These are phyloP conservation scores for Trichonephila inaurata DNA, from an alignment of 1,140 invertebrate species.

Conservation along the genomic window DNA sequence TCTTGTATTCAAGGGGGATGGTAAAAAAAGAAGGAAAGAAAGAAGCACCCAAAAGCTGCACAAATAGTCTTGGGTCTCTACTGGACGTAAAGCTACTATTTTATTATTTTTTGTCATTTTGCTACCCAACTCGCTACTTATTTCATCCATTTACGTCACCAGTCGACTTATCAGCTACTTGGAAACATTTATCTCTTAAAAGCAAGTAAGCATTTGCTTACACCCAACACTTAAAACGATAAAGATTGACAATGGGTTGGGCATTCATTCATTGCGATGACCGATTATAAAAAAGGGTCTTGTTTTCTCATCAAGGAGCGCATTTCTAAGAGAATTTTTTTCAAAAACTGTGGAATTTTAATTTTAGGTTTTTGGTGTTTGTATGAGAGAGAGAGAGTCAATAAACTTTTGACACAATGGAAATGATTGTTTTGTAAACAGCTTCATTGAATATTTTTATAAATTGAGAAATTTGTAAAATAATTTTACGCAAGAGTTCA, in stretches of 20 bases:
- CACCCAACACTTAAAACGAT: constrained; percentile 29
- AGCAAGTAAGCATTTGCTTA: constrained; percentile 1
- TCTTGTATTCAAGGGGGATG: neutral
- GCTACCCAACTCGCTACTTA: neutral
- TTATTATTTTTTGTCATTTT: neutral
- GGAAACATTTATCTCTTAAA: neutral
- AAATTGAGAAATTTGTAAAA: no score
- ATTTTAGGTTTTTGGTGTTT: no score
- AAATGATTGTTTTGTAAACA: no score
- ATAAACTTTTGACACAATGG: no score
- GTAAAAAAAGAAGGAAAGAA: neutral
- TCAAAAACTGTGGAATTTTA: no score
- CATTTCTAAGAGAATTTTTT: no score
- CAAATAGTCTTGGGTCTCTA: neutral
- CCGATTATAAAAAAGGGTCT: neutral
- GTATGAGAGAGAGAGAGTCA: no score
- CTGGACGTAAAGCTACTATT: neutral
- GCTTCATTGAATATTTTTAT: no score
- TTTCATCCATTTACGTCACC: constrained; percentile 37
- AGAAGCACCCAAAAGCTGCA: neutral
- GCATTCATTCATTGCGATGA: neutral
- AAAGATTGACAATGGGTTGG: neutral
- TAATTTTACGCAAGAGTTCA: no score
- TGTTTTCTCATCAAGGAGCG: no score
- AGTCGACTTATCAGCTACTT: constrained; percentile 2